Evolutionary conservation across 2,113 vertebrate genomes (phyloP), one percentile per base, ranked within the genome.

Genomic region (Pollimyrus isidori): DNA sequence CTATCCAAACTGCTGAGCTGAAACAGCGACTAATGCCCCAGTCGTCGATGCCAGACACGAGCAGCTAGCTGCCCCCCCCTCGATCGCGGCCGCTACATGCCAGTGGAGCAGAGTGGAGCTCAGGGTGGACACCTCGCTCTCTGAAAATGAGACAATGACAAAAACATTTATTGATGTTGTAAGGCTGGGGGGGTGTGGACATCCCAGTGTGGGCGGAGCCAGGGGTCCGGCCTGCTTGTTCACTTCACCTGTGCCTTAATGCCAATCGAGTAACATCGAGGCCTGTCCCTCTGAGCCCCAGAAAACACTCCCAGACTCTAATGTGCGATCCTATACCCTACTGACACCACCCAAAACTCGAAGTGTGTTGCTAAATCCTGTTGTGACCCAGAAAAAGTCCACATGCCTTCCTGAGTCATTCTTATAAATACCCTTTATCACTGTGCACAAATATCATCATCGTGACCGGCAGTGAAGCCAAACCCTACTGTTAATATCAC

Each of bases 1-100:
- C 89, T 87, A 76, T 62, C 62, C 89, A 87, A 87, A 90, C 87
- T 23, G 89, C 30, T 90, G 23, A 87, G 89, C 89, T 46, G 35
- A 87, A 69, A 17, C 58, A 80, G 86, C 76, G 35, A 42, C 19
- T 53, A 85, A 52, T 76, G 17, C 58, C 21, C 17, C 3, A 13
- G 58, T 23, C 58, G 48, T 39, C 65, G 1, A 65, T 39, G 83
- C 89, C 65, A 87, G 53, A 26, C 11, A 86, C 19, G 48, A 23
- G 56, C 65, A 46, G 46, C 26, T 17, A 19, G n/a, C 69, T 46
- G 69, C 9, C 46, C 26, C 15, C 48, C 21, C 30, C 10, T 76
- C 17, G 56, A 30, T 11, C 46, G 46, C n/a, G 19, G 10, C 17
- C 19, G 13, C 30, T 26, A 13, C 39, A 2, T 9, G 26, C 23